Conservation (phyloP, 2,113 vertebrate species). For the Capreolus pygargus region DNA sequence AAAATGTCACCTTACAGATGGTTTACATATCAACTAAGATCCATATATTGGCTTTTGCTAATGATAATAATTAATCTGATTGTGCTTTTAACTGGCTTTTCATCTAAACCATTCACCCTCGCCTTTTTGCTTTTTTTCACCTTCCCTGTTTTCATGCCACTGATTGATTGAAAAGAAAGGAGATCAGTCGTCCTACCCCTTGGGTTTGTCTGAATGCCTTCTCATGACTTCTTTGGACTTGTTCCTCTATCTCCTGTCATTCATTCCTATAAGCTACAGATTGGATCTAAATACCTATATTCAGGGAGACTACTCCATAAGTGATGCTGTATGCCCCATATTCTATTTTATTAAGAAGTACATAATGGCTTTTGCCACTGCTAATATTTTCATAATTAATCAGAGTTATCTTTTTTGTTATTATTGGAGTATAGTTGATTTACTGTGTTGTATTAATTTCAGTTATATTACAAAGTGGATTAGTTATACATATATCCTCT, state of each 20-base stretch:
- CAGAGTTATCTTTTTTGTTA: neutral
- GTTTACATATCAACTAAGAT: neutral
- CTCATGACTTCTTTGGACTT: neutral
- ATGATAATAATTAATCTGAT: neutral
- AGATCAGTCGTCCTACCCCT: neutral
- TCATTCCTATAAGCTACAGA: neutral
- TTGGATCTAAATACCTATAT: neutral
- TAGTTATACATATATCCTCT: neutral
- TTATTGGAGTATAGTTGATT: neutral
- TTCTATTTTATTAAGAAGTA: neutral
- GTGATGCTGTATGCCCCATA: neutral
- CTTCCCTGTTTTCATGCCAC: neutral
- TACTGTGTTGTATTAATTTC: neutral
- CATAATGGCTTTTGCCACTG: neutral
- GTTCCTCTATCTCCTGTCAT: neutral
- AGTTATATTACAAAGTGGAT: neutral
- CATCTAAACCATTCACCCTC: neutral
- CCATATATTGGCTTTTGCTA: neutral
- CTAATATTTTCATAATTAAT: neutral
- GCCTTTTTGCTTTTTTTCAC: neutral
- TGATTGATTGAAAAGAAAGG: neutral
- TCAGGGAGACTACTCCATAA: neutral
- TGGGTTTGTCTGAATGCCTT: neutral
- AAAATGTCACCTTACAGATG: neutral
- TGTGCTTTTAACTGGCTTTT: neutral